phyloP scores from a whole-genome alignment of 2,797 vertebrate species.

The Acanthurus leucopareius region DNA sequence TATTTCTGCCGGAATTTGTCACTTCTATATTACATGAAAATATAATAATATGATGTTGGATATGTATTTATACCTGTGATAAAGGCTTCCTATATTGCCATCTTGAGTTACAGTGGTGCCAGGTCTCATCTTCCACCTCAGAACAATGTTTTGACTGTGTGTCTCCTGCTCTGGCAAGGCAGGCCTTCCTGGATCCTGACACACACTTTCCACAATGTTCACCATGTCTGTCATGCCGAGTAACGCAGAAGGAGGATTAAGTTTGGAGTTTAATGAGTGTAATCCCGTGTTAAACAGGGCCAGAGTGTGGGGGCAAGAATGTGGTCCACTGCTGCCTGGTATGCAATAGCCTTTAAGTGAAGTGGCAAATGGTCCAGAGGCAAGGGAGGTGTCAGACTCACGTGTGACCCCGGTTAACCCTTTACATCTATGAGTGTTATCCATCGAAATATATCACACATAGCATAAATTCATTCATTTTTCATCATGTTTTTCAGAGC shows the following conservation, averaged over 20 bases:
- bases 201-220: slow-evolving; percentile 89
- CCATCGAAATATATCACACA: slow-evolving; percentile 19
- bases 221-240: slow-evolving; percentile 87
- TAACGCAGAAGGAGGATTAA: slow-evolving; percentile 88
- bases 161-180: slow-evolving; percentile 72
- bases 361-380: slow-evolving; percentile 69
- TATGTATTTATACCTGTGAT: slow-evolving; percentile 9
- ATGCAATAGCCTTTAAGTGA: slow-evolving; percentile 80
- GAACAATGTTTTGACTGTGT: slow-evolving; percentile 83
- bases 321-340: slow-evolving; percentile 79
- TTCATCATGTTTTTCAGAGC: background rate
- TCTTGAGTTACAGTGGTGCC: slow-evolving; percentile 43
- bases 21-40: background rate
- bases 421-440: slow-evolving; percentile 45
- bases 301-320: slow-evolving; percentile 86
- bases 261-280: slow-evolving; percentile 89
- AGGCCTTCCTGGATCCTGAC: slow-evolving; percentile 78
- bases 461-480: background rate
- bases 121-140: slow-evolving; percentile 71
- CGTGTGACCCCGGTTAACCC: slow-evolving; percentile 75
- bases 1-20: slow-evolving; percentile 19
- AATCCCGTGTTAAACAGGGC: slow-evolving; percentile 88
- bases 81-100: slow-evolving; percentile 23
- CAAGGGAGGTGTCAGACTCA: slow-evolving; percentile 78
- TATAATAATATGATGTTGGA: slow-evolving; percentile 4